These are phyloP conservation scores for Seriola quinqueradiata DNA, from an alignment of 2,113 vertebrate genomes.

Conservation along the genomic window DNA sequence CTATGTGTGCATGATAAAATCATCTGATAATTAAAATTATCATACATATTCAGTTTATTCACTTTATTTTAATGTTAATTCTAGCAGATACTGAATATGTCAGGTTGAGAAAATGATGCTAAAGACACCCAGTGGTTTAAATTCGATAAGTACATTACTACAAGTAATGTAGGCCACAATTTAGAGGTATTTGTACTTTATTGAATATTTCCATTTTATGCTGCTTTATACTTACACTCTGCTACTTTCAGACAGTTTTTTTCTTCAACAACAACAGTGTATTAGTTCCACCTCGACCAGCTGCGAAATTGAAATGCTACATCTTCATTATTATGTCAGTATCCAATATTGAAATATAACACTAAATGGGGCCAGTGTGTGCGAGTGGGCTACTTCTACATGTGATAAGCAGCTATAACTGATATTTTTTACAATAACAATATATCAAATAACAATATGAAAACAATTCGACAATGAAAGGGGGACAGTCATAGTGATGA, in stretches of 20 bases:
- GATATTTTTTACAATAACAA: no score
- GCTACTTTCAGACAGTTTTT: neutral
- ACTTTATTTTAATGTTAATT: neutral
- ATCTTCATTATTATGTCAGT: neutral
- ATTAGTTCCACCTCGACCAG: neutral
- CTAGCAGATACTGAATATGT: neutral
- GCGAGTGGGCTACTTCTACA: neutral
- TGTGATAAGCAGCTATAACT: no score
- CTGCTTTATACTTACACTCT: neutral
- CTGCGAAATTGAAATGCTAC: neutral
- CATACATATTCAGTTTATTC: neutral
- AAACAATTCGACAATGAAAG: no score
- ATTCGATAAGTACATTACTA: no score
- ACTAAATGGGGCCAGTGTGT: neutral
- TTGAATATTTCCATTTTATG: neutral
- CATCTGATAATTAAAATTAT: slow-evolving; percentile 8
- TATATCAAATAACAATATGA: no score
- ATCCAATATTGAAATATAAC: neutral
- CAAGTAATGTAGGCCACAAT: neutral
- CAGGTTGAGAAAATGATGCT: neutral
- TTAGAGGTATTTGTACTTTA: neutral
- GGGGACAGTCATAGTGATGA: no score
- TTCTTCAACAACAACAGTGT: neutral
- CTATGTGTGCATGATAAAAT: neutral
- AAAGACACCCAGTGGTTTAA: neutral